Conservation (phyloP, 2,797 vertebrate species). For the Sardinella longiceps region DNA sequence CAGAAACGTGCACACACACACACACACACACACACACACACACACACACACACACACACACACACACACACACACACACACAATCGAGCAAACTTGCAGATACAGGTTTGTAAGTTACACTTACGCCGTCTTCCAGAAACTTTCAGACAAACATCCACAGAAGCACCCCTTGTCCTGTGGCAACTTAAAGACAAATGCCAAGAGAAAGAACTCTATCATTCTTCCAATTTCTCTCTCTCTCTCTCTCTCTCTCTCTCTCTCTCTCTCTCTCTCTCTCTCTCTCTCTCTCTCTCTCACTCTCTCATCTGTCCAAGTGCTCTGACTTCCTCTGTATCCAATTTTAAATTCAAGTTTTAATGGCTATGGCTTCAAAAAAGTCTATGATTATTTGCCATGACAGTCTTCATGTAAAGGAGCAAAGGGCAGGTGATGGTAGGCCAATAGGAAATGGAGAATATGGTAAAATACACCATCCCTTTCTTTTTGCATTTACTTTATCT, state of each 20-base stretch:
- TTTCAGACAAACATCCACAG: background rate
- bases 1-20: background rate
- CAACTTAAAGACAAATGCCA: background rate
- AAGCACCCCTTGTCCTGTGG: background rate
- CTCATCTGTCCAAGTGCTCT: too few relatives aligned
- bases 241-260: background rate
- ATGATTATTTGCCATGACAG: too few relatives aligned
- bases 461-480: too few relatives aligned
- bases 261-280: too few relatives aligned
- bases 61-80: conserved; percentile 1
- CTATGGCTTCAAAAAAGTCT: too few relatives aligned
- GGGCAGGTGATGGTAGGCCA: too few relatives aligned
- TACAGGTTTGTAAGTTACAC: background rate
- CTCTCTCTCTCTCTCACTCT: too few relatives aligned
- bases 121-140: background rate
- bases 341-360: too few relatives aligned
- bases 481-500: too few relatives aligned
- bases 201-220: background rate
- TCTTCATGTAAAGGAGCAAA: too few relatives aligned
- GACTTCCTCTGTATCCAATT: too few relatives aligned
- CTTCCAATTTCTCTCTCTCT: background rate
- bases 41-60: conserved; percentile 10
- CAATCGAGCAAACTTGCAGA: background rate
- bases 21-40: conserved; percentile 17
- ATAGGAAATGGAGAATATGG: too few relatives aligned